A percentile compares a stretch with the other conserved stretches of the same genome.
Evolutionary conservation across 2,113 vertebrate species (phyloP).

Genomic region (Pedionomus torquatus): DNA sequence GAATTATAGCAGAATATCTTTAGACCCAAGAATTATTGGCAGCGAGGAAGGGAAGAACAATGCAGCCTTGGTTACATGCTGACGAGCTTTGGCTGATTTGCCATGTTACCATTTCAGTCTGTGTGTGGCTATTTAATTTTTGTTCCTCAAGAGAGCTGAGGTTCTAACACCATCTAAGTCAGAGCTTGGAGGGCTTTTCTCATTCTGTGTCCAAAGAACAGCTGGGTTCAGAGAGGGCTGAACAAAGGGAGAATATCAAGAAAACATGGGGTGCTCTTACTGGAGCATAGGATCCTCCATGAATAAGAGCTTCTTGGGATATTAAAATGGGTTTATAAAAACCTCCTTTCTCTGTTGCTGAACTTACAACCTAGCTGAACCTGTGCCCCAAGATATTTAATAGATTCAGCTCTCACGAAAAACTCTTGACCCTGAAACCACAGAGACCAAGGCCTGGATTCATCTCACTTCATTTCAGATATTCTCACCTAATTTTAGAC

Average conservation of each 20-base stretch:
- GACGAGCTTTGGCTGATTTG: slow-evolving; percentile 31
- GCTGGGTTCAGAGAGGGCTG: not conserved
- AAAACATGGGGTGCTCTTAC: slow-evolving; percentile 3
- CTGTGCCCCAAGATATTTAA: not conserved
- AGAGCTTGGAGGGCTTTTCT: not conserved
- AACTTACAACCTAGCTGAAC: not conserved
- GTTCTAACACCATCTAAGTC: slow-evolving; percentile 36
- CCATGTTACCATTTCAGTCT: slow-evolving; percentile 44
- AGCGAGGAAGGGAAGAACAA: slow-evolving; percentile 46
- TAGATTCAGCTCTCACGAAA: not conserved
- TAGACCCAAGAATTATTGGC: slow-evolving; percentile 40
- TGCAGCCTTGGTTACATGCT: slow-evolving; percentile 29
- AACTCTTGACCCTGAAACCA: not conserved
- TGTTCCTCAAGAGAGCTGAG: slow-evolving; percentile 42
- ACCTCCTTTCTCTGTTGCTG: not conserved
- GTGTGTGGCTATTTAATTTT: slow-evolving; percentile 54
- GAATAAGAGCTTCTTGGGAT: not conserved
- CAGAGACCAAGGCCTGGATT: not conserved
- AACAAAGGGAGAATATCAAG: slow-evolving; percentile 50
- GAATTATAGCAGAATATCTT: slow-evolving; percentile 51
- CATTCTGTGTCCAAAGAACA: slow-evolving; percentile 24
- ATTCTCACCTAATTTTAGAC: not conserved
- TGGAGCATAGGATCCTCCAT: not conserved
- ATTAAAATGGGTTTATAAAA: not conserved
- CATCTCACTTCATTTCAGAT: not conserved